These are phyloP conservation scores for Poecilia wingei DNA, from an alignment of 2,797 vertebrate species.

Conservation along the genomic window DNA sequence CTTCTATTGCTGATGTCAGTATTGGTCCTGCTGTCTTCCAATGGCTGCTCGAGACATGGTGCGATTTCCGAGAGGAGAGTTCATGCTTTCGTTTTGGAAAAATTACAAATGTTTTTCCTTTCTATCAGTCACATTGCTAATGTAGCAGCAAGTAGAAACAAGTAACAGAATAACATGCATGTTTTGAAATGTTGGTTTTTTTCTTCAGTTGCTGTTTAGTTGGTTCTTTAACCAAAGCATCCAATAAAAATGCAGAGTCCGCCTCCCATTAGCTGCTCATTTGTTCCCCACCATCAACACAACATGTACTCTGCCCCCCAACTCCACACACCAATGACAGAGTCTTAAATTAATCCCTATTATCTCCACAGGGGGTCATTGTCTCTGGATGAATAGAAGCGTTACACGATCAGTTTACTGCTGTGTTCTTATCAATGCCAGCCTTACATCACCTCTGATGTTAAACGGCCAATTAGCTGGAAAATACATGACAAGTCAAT, in stretches of 20 bases:
- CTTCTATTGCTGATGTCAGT: not conserved
- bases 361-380: constrained; percentile 76
- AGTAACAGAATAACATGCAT: not conserved
- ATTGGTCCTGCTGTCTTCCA: not conserved
- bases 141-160: not conserved
- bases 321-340: constrained; percentile 48
- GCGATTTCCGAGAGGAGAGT: not conserved
- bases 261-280: not conserved
- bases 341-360: constrained; percentile 78
- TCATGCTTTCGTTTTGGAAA: not conserved
- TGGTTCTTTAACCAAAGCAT: not conserved
- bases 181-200: not conserved
- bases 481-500: constrained; percentile 94
- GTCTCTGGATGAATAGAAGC: constrained; percentile 82
- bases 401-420: constrained; percentile 90
- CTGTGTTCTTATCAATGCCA: constrained; percentile 88
- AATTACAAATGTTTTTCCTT: not conserved
- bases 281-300: constrained; percentile 52
- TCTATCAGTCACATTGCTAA: not conserved
- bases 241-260: not conserved
- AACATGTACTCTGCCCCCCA: constrained; percentile 44
- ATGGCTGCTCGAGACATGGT: not conserved
- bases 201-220: not conserved
- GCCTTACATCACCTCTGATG: constrained; percentile 83
- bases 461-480: constrained; percentile 93